These are phyloP conservation scores for Sterna hirundo DNA, from an alignment of 2,113 vertebrate genomes.

Conservation along the genomic window DNA sequence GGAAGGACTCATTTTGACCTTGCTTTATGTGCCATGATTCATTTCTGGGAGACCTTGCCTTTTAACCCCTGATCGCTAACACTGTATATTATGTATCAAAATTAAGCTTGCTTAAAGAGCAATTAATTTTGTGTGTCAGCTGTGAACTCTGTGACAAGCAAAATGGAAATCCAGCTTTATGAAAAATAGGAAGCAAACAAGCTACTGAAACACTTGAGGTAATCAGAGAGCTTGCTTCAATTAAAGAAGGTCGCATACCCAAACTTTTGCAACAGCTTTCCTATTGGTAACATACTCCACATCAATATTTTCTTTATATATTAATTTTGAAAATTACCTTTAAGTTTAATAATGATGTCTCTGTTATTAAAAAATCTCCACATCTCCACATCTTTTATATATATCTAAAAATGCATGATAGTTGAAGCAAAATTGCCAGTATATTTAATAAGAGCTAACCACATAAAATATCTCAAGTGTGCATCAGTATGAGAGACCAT, in stretches of 20 bases:
- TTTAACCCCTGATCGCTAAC: slow-evolving; percentile 30
- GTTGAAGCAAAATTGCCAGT: neutral
- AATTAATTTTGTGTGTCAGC: slow-evolving; percentile 22
- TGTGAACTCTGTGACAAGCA: slow-evolving; percentile 9
- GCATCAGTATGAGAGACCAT: neutral
- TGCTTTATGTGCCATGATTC: slow-evolving; percentile 8
- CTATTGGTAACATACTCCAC: neutral
- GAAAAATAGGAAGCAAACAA: neutral
- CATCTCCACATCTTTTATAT: neutral
- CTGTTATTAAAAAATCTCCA: neutral
- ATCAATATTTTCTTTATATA: neutral
- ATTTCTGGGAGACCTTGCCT: slow-evolving; percentile 18
- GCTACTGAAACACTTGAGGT: neutral
- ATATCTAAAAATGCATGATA: neutral
- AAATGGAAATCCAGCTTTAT: slow-evolving; percentile 5
- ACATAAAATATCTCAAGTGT: neutral
- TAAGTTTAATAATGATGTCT: neutral
- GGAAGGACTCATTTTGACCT: slow-evolving; percentile 55
- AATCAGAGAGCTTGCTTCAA: neutral
- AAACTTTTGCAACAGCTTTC: neutral
- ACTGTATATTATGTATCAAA: neutral
- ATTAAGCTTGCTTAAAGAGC: slow-evolving; percentile 35
- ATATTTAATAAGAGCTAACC: neutral
- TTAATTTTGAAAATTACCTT: neutral
- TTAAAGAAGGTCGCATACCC: neutral